phyloP scores from a whole-genome alignment of 2,797 vertebrate genomes.

The Tadarida brasiliensis region DNA sequence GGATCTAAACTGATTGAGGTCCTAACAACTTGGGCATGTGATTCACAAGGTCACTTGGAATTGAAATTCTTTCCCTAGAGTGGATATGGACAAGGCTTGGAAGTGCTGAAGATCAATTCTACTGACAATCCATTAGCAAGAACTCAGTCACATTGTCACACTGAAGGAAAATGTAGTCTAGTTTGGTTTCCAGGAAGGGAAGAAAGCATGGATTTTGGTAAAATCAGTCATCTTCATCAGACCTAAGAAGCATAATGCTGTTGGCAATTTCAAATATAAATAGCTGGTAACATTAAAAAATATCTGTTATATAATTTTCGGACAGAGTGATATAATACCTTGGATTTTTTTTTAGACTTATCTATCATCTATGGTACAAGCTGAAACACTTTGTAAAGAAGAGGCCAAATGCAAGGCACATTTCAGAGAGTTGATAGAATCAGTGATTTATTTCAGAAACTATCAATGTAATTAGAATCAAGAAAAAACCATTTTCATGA shows the following conservation, averaged over 20 bases:
- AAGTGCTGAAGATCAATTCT: background rate
- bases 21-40: background rate
- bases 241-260: background rate
- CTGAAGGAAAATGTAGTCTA: background rate
- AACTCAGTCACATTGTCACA: background rate
- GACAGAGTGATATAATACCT: background rate
- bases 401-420: background rate
- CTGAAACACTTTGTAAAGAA: conserved; percentile 22
- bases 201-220: background rate
- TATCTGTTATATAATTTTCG: background rate
- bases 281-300: background rate
- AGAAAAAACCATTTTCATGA: conserved; percentile 57
- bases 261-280: background rate
- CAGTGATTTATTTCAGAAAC: conserved; percentile 58
- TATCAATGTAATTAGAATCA: conserved; percentile 41
- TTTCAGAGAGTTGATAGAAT: background rate
- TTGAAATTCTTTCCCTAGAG: background rate
- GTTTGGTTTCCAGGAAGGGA: background rate
- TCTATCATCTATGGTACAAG: background rate
- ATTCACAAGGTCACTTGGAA: background rate
- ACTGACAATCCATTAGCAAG: background rate
- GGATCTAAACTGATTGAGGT: background rate
- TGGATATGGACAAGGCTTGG: background rate
- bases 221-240: background rate
- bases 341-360: background rate